These are phyloP conservation scores for Microtus pennsylvanicus DNA, from an alignment of 2,113 vertebrate genomes.

Conservation along the genomic window DNA sequence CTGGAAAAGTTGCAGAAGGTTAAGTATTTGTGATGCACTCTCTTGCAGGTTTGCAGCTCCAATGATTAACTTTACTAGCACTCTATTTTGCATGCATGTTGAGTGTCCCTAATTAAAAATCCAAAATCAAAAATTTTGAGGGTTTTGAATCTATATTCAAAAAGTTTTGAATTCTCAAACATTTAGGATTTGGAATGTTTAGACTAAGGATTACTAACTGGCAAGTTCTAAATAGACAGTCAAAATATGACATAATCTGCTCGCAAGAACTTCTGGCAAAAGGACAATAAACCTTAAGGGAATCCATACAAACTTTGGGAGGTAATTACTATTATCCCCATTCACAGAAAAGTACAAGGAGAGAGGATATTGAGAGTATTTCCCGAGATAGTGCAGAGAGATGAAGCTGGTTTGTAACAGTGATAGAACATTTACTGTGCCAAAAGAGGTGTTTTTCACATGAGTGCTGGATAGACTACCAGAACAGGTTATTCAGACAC, in stretches of 20 bases:
- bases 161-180: neutral
- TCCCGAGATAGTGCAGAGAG: neutral
- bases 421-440: neutral
- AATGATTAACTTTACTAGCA: neutral
- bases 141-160: neutral
- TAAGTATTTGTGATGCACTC: neutral
- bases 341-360: neutral
- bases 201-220: neutral
- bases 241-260: neutral
- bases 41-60: neutral
- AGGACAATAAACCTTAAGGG: neutral
- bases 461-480: neutral
- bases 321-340: neutral
- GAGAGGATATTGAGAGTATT: neutral
- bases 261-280: neutral
- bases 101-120: neutral
- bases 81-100: neutral
- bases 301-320: neutral
- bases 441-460: neutral
- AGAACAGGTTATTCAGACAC: neutral
- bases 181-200: neutral
- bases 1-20: neutral
- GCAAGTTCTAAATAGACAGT: neutral
- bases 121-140: neutral
- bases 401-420: neutral